Evolutionary conservation across 2,113 vertebrate species (phyloP).

Genomic region (Stegastes partitus): DNA sequence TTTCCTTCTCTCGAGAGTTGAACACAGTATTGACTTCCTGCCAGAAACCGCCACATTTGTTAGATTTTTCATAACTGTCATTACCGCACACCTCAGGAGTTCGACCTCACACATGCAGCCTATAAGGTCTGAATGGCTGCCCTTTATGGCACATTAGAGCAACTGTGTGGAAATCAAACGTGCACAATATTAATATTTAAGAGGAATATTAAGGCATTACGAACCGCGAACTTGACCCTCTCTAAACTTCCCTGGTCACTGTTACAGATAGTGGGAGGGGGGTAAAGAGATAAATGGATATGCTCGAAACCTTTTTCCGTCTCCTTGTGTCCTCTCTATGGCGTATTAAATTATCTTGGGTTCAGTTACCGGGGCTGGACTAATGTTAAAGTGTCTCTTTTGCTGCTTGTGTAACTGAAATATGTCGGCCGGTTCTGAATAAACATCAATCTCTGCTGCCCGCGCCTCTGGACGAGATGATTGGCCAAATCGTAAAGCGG

Average conservation of each 20-base stretch:
- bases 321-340: slow-evolving; percentile 47
- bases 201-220: slow-evolving; percentile 73
- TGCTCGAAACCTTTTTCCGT: slow-evolving; percentile 59
- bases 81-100: slow-evolving; percentile 49
- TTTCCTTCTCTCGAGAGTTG: slow-evolving; percentile 41
- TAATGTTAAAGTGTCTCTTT: slow-evolving; percentile 81
- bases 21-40: slow-evolving; percentile 25
- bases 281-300: slow-evolving; percentile 76
- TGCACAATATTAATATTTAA: slow-evolving; percentile 76
- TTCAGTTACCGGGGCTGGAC: slow-evolving; percentile 70
- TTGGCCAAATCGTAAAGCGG: slow-evolving; percentile 80
- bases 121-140: slow-evolving; percentile 66
- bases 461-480: slow-evolving; percentile 72
- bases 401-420: slow-evolving; percentile 81
- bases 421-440: slow-evolving; percentile 83
- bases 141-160: slow-evolving; percentile 78
- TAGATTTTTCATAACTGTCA: slow-evolving; percentile 50
- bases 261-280: slow-evolving; percentile 59
- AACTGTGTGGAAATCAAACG: slow-evolving; percentile 73
- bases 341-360: slow-evolving; percentile 76
- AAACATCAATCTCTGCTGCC: slow-evolving; percentile 84
- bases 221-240: slow-evolving; percentile 69
- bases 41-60: slow-evolving; percentile 48
- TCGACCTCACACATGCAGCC: slow-evolving; percentile 48
- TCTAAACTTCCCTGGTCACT: slow-evolving; percentile 73